These are phyloP conservation scores for Metacarcinus magister DNA, from an alignment of 2,888 invertebrate species.

Conservation along the genomic window DNA sequence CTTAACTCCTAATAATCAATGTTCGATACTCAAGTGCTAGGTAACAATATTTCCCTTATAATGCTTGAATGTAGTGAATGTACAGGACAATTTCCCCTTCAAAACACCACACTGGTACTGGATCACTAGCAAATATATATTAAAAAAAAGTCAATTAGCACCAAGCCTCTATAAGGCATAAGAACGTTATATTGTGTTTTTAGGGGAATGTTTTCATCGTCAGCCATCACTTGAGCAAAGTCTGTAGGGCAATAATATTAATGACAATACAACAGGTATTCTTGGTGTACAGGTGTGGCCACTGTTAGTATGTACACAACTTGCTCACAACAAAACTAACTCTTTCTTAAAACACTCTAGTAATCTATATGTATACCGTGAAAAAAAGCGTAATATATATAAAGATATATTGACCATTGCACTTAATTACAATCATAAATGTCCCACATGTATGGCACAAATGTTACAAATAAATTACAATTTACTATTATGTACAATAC, in stretches of 20 bases:
- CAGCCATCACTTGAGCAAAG: conserved; percentile 69
- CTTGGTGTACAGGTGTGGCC: conserved; percentile 18
- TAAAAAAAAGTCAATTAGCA: neutral
- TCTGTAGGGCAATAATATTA: conserved; percentile 40
- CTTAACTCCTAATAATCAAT: conserved; percentile 53
- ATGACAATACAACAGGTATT: neutral
- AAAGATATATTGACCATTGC: conserved; percentile 64
- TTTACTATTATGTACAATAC: conserved; percentile 68
- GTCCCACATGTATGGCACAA: conserved; percentile 73
- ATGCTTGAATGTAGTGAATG: neutral
- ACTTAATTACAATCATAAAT: conserved; percentile 66
- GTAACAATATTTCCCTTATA: conserved; percentile 42
- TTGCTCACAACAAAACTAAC: conserved; percentile 11
- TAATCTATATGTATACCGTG: conserved; percentile 19
- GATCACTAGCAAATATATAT: conserved; percentile 32
- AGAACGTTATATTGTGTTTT: conserved; percentile 12
- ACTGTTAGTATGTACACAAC: conserved; percentile 10
- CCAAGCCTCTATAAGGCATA: conserved; percentile 31
- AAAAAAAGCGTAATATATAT: conserved; percentile 62
- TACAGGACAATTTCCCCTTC: conserved; percentile 37
- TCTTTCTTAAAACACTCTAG: neutral
- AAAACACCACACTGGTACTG: conserved; percentile 19
- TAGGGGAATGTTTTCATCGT: conserved; percentile 12
- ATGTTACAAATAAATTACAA: conserved; percentile 78
- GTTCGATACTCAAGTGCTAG: conserved; percentile 58